Evolutionary conservation across 1,140 invertebrate species (phyloP).

Genomic region (Drosophila parabipectinata): DNA sequence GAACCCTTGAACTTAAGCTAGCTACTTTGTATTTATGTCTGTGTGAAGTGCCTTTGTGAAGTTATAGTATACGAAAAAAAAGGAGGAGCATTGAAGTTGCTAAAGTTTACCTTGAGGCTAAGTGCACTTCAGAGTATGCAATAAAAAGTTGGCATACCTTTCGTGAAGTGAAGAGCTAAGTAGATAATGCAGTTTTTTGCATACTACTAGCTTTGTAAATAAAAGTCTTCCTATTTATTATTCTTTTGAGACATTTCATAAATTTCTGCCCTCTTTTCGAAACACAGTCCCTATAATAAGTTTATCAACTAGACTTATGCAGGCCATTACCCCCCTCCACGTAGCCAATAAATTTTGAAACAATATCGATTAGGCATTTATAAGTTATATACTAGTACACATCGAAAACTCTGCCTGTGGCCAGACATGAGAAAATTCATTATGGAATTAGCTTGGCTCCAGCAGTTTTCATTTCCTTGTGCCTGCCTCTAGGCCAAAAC

Average conservation of each 20-base stretch:
- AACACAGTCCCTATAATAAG: slow-evolving; percentile 4
- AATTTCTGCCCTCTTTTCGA: background rate
- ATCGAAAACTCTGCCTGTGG: slow-evolving; percentile 23
- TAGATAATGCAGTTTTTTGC: slow-evolving; percentile 11
- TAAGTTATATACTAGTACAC: slow-evolving; percentile 29
- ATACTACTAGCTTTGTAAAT: background rate
- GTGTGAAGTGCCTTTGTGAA: slow-evolving; percentile 20
- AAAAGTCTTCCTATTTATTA: background rate
- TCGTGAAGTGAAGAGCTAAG: slow-evolving; percentile 6
- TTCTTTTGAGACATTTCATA: background rate
- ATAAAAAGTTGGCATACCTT: slow-evolving; percentile 39
- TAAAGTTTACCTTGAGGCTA: slow-evolving; percentile 19
- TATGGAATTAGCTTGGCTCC: slow-evolving; percentile 47
- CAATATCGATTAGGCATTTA: slow-evolving; percentile 47
- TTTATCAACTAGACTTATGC: slow-evolving; percentile 2
- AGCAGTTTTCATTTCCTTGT: slow-evolving; percentile 44
- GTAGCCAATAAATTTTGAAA: slow-evolving; percentile 45
- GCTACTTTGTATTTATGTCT: slow-evolving; percentile 15
- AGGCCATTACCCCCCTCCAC: background rate
- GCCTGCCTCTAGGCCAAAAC: slow-evolving; percentile 29
- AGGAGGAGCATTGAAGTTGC: slow-evolving; percentile 22
- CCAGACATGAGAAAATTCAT: slow-evolving; percentile 47
- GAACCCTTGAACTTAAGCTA: slow-evolving; percentile 24
- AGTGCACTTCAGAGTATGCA: slow-evolving; percentile 20
- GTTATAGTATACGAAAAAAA: slow-evolving; percentile 32